Evolutionary conservation across 1,140 invertebrate genomes (phyloP).

Genomic region (Coenobita brevimanus): DNA sequence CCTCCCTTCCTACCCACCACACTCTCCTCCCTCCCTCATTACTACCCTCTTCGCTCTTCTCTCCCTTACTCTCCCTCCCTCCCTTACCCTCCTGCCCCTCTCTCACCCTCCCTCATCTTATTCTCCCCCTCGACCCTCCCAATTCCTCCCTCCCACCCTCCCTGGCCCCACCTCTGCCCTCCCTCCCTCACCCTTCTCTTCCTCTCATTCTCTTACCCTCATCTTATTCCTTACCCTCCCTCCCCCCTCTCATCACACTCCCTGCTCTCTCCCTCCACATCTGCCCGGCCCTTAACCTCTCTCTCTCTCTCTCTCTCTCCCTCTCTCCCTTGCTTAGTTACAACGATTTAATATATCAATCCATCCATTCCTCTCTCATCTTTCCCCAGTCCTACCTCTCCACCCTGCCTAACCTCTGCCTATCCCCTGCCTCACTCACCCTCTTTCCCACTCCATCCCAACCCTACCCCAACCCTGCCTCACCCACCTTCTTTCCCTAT

Average conservation of each 20-base stretch:
- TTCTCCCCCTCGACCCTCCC: too few relatives aligned
- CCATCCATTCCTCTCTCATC: too few relatives aligned
- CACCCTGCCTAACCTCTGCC: too few relatives aligned
- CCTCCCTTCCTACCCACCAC: background rate
- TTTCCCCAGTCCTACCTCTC: background rate
- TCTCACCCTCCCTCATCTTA: background rate
- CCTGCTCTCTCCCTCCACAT: background rate
- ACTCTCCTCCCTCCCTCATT: background rate
- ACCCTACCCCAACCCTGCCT: too few relatives aligned
- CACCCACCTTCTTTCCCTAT: background rate
- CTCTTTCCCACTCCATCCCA: background rate
- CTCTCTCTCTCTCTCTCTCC: constrained; percentile 1
- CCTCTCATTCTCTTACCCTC: background rate
- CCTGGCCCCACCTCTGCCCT: background rate
- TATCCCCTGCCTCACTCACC: background rate
- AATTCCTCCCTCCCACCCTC: background rate
- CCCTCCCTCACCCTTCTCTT: background rate
- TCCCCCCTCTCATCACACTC: background rate
- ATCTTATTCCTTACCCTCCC: too few relatives aligned
- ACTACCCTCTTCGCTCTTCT: too few relatives aligned
- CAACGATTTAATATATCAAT: too few relatives aligned
- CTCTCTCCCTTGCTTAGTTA: background rate
- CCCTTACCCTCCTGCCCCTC: background rate
- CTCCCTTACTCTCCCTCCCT: background rate
- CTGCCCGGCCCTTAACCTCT: too few relatives aligned